Conservation (phyloP, 2,888 invertebrate genomes). For the Neoitamus cyanurus region DNA sequence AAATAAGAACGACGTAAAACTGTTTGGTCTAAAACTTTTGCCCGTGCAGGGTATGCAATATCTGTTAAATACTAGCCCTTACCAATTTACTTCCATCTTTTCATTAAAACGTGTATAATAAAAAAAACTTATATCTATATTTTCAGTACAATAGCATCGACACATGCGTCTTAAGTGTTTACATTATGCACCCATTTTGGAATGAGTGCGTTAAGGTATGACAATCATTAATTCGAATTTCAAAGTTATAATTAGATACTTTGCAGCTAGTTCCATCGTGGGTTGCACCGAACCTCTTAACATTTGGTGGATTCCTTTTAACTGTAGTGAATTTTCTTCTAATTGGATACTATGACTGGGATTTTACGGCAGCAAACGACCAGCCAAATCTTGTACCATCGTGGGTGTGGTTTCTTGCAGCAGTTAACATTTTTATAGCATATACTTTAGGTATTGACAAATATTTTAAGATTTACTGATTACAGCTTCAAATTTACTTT, state of each 20-base stretch:
- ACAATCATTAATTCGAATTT: not conserved
- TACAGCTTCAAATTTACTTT: not conserved
- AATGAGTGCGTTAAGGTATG: constrained; percentile 89
- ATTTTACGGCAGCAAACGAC: constrained; percentile 70
- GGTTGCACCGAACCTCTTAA: constrained; percentile 97
- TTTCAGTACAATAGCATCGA: constrained; percentile 96
- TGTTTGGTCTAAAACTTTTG: no score
- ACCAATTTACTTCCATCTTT: no score
- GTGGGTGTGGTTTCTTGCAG: constrained; percentile 87
- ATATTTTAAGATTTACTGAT: not conserved
- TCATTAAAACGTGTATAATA: no score
- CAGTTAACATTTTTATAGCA: constrained; percentile 90
- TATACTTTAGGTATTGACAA: constrained; percentile 88
- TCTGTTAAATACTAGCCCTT: no score
- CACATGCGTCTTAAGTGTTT: constrained; percentile 93
- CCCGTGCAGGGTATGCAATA: no score
- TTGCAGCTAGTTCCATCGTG: constrained; percentile 91
- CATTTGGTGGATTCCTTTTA: constrained; percentile 93
- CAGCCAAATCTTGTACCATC: constrained; percentile 74
- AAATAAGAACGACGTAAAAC: no score
- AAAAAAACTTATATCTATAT: constrained; percentile 36
- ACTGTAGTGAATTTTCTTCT: constrained; percentile 88
- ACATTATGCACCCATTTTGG: constrained; percentile 99
- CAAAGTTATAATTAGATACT: not conserved
- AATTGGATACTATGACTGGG: constrained; percentile 88